Evolutionary conservation across 2,113 vertebrate genomes (phyloP).

Genomic region (Lepus timidus): DNA sequence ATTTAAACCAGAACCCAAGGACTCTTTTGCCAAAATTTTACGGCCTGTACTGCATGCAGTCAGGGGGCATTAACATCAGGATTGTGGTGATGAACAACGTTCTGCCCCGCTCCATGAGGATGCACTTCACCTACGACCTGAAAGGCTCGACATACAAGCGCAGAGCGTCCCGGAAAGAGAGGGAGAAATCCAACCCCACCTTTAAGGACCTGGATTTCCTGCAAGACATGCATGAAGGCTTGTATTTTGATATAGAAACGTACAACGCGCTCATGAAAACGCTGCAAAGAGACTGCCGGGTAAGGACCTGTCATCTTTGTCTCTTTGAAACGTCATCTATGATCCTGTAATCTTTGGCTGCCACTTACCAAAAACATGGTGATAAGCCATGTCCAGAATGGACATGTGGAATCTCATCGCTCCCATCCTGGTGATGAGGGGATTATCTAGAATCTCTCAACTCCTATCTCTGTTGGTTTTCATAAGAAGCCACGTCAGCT

Average conservation of each 20-base stretch:
- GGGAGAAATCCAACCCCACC: constrained; percentile 92
- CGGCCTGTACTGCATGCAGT: constrained; percentile 97
- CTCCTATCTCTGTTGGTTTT: not conserved
- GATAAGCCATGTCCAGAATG: not conserved
- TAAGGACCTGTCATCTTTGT: constrained; percentile 84
- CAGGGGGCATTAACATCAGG: constrained; percentile 93
- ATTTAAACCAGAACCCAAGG: constrained; percentile 97
- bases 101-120: constrained; percentile 93
- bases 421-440: not conserved
- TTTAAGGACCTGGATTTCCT: constrained; percentile 99
- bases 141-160: constrained; percentile 97
- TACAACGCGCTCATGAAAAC: constrained; percentile 98
- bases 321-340: not conserved
- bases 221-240: constrained; percentile 96
- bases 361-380: not conserved
- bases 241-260: constrained; percentile 96
- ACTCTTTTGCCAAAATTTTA: constrained; percentile 98
- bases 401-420: not conserved
- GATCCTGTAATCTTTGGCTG: not conserved
- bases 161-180: constrained; percentile 94
- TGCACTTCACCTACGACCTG: constrained; percentile 97
- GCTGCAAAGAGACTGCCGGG: constrained; percentile 96
- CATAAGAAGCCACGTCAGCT: not conserved
- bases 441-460: not conserved
- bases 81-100: constrained; percentile 99